Evolutionary conservation across 2,888 invertebrate species (phyloP).

Genomic region (Sinopyrophorus schimmeli): DNA sequence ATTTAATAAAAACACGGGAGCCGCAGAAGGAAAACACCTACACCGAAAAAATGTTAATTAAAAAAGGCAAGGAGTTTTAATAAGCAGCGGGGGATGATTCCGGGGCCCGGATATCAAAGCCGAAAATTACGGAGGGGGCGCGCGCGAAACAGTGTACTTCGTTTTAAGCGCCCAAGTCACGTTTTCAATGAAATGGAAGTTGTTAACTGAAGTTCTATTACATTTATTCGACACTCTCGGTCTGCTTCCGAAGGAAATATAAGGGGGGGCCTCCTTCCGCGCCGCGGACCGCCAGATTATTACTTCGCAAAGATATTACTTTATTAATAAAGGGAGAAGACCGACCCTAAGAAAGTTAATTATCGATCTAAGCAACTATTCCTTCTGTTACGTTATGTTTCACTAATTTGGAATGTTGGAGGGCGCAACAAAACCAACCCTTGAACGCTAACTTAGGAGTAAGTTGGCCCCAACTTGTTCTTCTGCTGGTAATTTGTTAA

Average conservation of each 20-base stretch:
- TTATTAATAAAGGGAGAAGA: constrained; percentile 14
- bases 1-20: too few relatives aligned
- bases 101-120: too few relatives aligned
- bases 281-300: constrained; percentile 9
- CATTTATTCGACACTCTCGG: constrained; percentile 50
- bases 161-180: constrained; percentile 40
- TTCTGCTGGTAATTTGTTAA: constrained; percentile 27
- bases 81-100: too few relatives aligned
- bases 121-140: too few relatives aligned
- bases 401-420: constrained; percentile 8
- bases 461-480: constrained; percentile 20
- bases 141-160: constrained; percentile 25
- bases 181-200: constrained; percentile 53
- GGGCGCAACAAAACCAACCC: constrained; percentile 10
- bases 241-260: constrained; percentile 8
- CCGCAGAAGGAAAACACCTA: too few relatives aligned
- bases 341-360: not conserved
- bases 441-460: constrained; percentile 1
- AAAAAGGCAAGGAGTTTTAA: too few relatives aligned
- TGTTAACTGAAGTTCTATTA: constrained; percentile 53
- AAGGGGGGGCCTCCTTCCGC: not conserved
- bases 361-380: not conserved
- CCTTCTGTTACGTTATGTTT: not conserved
- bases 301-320: constrained; percentile 18
- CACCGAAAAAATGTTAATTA: too few relatives aligned